Evolutionary conservation across 2,797 vertebrate species (phyloP), one percentile per base, ranked within the genome.

Genomic region (Danio tinwini): DNA sequence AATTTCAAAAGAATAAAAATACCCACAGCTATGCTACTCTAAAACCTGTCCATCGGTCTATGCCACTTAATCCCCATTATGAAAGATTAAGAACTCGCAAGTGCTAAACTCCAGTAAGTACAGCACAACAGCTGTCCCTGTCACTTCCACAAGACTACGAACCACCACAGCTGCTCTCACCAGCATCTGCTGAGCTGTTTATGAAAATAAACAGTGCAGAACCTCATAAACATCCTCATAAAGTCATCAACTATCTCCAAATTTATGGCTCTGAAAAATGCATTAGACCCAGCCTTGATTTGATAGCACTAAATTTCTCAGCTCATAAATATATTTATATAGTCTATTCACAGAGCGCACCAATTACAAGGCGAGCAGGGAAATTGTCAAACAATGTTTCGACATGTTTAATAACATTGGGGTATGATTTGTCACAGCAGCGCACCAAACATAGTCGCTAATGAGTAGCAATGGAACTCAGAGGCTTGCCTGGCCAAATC

Each of bases 81-180:
- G n/a, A 78, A 75, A 44, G 67, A 79, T 59, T n/a, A 49, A 52
- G 5, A 50, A 19, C 16, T 50, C 45, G 71, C 69, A 16, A 58
- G 47, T 7, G 5, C 40, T 50, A 68, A 76, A 77, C 74, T 9
- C 12, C 53, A 84, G 82, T 85, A 80, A 82, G 63, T 83, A 68
- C 67, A 76, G 13, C 5, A 47, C 81, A 86, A 88, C 88, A 90
- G 82, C 89, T 91, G 89, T 80, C 50, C 14, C 83, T 44, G 19
- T 63, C 73, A 82, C 84, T 58, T 44, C 73, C 80, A 82, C 74
- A 81, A 82, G 79, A 84, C 82, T n/a, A 78, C 77, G 72, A 75
- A 81, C 40, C 4, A 61, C 37, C n/a, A 53, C 88, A 89, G 89
- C 85, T 88, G 86, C 77, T 87, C 74, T 50, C 70, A 4, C 65